Evolutionary conservation across 2,888 invertebrate species (phyloP), one percentile per base, ranked within the genome.

Genomic region (Luffia ferchaultella): DNA sequence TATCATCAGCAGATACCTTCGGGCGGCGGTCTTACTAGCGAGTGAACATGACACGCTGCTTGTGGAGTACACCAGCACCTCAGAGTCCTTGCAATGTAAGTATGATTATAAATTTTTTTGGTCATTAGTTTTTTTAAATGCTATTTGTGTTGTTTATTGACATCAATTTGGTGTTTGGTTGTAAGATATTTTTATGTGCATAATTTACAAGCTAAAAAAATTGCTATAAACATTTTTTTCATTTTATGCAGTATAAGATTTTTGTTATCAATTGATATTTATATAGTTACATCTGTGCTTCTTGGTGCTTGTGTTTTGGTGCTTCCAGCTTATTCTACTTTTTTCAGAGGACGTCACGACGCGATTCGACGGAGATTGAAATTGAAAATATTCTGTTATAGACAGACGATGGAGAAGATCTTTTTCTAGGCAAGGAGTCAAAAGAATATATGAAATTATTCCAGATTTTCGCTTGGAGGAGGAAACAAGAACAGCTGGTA

Each of bases 391-490:
- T 30, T 30, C 30, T 30, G 3, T 30, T 30, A 12, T 12, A 30
- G 5, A 7, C 30, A 12, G 48, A 42, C 40, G 42, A 41, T 16
- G 17, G n/a, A 7, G 48, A 41, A 20, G 15, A 48, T 41, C 40
- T 19, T 16, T n/a, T 40, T n/a, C 9, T 18, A 41, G 30, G 5
- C 16, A 18, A 17, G 16, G 42, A 40, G 41, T 41, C 48, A 2
- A 42, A 49, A 15, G 49, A 49, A 15, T 44, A 12, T 44, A 49
- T 44, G 45, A 20, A 17, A 7, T 49, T 30, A 45, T 49, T 45
- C 18, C 18, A 44, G 45, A 49, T 49, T 44, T 49, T 49, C 49
- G 49, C 40, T 9, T 16, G 12, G 49, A 47, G 20, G 42, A 48
- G 40, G 42, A 48, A 17, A 17, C 41, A 30, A 30, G 3, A 7